A percentile compares a stretch with the other conserved stretches of the same genome.
These are phyloP conservation scores for Volucella bombylans DNA, from an alignment of 2,888 invertebrate species.

Conservation along the genomic window DNA sequence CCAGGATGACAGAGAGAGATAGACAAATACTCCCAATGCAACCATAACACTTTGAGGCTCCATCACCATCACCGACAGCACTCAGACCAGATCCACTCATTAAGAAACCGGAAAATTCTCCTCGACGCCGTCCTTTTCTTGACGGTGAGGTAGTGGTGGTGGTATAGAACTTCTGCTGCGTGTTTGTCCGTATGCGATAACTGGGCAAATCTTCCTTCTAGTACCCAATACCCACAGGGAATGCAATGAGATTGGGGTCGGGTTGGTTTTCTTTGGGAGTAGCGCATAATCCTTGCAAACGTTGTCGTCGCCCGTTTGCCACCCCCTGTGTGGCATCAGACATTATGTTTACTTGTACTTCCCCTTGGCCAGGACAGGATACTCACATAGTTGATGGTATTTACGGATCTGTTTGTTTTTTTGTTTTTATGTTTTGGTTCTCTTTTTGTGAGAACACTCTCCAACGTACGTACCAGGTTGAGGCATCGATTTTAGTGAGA, in stretches of 20 bases:
- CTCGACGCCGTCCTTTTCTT: background rate
- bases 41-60: background rate
- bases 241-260: conserved; percentile 40
- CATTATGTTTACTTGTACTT: conserved; percentile 28
- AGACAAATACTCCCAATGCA: conserved; percentile 23
- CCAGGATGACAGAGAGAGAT: background rate
- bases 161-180: background rate
- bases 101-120: conserved; percentile 60
- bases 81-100: conserved; percentile 43
- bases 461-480: conserved; percentile 27
- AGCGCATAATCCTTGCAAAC: conserved; percentile 42
- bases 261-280: conserved; percentile 34
- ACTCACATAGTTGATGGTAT: conserved; percentile 14
- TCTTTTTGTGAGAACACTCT: conserved; percentile 31
- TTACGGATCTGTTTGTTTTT: conserved; percentile 14
- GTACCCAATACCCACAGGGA: conserved; percentile 9
- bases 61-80: conserved; percentile 7
- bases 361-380: conserved; percentile 30
- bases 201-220: conserved; percentile 31
- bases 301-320: conserved; percentile 36
- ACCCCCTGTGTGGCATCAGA: conserved; percentile 32
- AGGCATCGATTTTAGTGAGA: conserved; percentile 58
- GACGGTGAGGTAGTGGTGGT: conserved; percentile 1
- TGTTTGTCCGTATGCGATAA: conserved; percentile 23
- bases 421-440: background rate